phyloP scores from a whole-genome alignment of 2,113 vertebrate species.

The Falco punctatus region DNA sequence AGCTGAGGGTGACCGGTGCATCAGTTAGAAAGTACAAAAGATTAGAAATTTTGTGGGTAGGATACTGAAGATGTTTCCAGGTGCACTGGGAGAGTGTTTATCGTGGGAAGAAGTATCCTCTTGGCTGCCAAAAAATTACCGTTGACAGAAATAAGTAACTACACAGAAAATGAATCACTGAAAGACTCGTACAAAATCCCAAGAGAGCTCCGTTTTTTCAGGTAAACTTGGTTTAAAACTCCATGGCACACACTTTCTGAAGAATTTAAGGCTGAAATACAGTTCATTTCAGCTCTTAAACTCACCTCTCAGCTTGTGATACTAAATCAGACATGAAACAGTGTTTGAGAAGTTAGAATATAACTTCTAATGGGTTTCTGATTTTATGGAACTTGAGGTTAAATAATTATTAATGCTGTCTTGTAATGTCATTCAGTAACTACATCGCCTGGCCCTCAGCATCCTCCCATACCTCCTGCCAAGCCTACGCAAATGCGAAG shows the following conservation, averaged over 20 bases:
- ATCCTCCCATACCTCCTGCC: constrained; percentile 48
- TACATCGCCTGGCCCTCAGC: constrained; percentile 34
- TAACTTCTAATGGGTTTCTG: background rate
- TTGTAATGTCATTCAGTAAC: constrained; percentile 58
- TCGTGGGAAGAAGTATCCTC: background rate
- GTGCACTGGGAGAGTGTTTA: background rate
- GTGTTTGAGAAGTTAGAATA: background rate
- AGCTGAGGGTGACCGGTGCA: background rate
- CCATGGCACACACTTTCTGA: background rate
- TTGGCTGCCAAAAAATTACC: background rate
- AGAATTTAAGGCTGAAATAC: background rate
- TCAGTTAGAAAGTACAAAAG: background rate
- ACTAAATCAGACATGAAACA: background rate
- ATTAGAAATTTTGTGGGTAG: background rate
- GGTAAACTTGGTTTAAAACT: background rate
- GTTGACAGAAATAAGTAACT: background rate
- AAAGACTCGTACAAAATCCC: background rate
- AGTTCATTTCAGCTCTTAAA: background rate
- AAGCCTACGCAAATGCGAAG: constrained; percentile 69
- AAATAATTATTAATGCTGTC: background rate
- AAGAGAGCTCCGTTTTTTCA: background rate
- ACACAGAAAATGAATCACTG: background rate
- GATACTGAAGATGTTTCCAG: background rate
- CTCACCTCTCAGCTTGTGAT: background rate
- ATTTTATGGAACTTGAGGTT: background rate